Base-by-base conservation (phyloP, 2,113 vertebrate genomes). In the Cololabis saira region DNA sequence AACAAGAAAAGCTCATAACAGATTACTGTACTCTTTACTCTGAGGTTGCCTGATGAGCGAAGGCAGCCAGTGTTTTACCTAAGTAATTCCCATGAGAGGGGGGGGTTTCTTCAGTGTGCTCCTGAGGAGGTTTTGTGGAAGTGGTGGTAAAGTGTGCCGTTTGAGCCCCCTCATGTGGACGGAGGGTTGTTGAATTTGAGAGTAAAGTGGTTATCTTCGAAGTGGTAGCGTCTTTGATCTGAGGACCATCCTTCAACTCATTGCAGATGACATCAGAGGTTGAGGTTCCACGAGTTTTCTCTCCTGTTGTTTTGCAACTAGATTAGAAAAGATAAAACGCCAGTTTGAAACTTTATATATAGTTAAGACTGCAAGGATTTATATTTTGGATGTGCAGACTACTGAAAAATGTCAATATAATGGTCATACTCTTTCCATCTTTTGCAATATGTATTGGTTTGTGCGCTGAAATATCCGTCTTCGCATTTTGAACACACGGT, bases 371-470 rank as follows among this genome's bases (percentile, higher is more conserved):
- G 3, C 1, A 37, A 40, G 16, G 44, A 13, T 16, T 22, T 5
- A 56, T 27, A 5, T 13, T 33, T 6, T 47, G 5, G 1, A 15
- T 49, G 5, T 17, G n/a, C 8, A 42, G 3, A 18, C 3, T 6
- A 13, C 12, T 19, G 30, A 55, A 60, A 61, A 0, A 50, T 3
- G 2, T 10, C 7, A 37, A 56, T 5, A 59, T 6, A 47, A 12
- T 6, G 2, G 14, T 71, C 84, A 5, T 86, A 92, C 90, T 70
- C 27, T 55, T 24, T 87, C 88, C 82, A 88, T 63, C 72, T 60
- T 22, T 2, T 1, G 63, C 87, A 90, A 1, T 0, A 1, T 0
- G 1, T 5, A 61, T 83, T 7, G 1, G 18, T 1, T 0, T 0
- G 0, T 1, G 0, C 0, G 53, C 3, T 84, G 71, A 90, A 91